Conservation (phyloP, 30 jellyfish, hydroid and myxozoan species). For the Aurelia aurita region DNA sequence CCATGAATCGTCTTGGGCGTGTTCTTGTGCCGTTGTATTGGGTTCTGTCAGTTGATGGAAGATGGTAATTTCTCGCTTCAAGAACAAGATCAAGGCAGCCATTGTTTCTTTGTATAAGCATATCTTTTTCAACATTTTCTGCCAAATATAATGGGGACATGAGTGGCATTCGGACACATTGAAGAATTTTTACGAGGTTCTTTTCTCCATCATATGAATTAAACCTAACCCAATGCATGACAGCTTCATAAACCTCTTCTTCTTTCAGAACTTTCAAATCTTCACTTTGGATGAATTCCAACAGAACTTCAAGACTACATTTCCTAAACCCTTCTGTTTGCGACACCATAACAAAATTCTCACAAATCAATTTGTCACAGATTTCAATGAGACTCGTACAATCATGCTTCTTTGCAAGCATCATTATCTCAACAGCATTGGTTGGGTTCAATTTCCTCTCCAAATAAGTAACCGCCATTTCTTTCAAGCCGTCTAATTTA, state of each 20-base stretch:
- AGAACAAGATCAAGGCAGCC: constrained; percentile 64
- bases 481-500: constrained; percentile 79
- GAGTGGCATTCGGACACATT: constrained; percentile 79
- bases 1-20: constrained; percentile 94
- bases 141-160: constrained; percentile 86
- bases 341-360: constrained; percentile 87
- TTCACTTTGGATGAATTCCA: constrained; percentile 82
- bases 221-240: constrained; percentile 76
- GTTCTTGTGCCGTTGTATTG: constrained; percentile 53
- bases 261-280: constrained; percentile 90
- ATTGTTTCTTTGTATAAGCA: constrained; percentile 48
- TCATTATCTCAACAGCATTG: constrained; percentile 84
- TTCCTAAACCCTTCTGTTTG: constrained; percentile 81
- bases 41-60: constrained; percentile 64
- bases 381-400: constrained; percentile 64
- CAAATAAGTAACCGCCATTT: constrained; percentile 84
- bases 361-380: constrained; percentile 81
- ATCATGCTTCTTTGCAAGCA: constrained; percentile 86
- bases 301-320: constrained; percentile 72
- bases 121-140: constrained; percentile 83
- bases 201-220: constrained; percentile 69
- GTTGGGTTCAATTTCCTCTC: constrained; percentile 86
- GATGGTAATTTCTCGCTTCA: constrained; percentile 77
- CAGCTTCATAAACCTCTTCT: constrained; percentile 97
- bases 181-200: constrained; percentile 60